A percentile compares a stretch with the other conserved stretches of the same genome.
Evolutionary conservation across 2,797 vertebrate genomes (phyloP).

Genomic region (Eulemur albifrons): DNA sequence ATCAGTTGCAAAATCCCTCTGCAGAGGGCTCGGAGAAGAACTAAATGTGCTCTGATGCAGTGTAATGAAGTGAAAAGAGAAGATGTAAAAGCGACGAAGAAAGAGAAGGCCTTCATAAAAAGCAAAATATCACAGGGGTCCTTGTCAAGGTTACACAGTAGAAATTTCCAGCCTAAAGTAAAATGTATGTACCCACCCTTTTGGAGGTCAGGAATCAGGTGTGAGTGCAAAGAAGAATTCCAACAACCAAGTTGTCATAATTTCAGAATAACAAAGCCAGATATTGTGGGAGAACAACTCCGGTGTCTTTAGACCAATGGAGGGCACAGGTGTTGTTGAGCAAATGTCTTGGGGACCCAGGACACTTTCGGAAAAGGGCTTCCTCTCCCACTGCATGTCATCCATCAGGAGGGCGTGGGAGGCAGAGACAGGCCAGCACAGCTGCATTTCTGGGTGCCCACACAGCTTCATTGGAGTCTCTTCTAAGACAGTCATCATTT

Average conservation of each 20-base stretch:
- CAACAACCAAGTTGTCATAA: not conserved
- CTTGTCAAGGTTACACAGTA: not conserved
- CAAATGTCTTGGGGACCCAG: not conserved
- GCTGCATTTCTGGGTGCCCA: not conserved
- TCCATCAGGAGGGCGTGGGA: not conserved
- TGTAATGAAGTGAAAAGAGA: not conserved
- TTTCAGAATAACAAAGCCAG: not conserved
- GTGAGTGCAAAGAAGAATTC: not conserved
- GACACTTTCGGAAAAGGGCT: not conserved
- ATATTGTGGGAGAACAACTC: not conserved
- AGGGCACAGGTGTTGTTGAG: not conserved
- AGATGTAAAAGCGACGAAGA: not conserved
- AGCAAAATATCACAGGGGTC: not conserved
- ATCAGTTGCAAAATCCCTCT: not conserved
- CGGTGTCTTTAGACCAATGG: not conserved
- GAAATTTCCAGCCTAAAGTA: not conserved
- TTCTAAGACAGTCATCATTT: constrained; percentile 15
- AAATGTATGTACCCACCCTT: rapidly evolving
- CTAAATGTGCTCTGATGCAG: not conserved
- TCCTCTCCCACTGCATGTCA: not conserved
- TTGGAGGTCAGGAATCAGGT: not conserved
- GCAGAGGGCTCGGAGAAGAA: not conserved
- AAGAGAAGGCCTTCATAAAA: not conserved
- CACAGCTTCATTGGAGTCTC: not conserved
- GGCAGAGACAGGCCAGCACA: not conserved